Conservation (phyloP, 2,888 invertebrate species). For the Eupelmus urozonus region DNA sequence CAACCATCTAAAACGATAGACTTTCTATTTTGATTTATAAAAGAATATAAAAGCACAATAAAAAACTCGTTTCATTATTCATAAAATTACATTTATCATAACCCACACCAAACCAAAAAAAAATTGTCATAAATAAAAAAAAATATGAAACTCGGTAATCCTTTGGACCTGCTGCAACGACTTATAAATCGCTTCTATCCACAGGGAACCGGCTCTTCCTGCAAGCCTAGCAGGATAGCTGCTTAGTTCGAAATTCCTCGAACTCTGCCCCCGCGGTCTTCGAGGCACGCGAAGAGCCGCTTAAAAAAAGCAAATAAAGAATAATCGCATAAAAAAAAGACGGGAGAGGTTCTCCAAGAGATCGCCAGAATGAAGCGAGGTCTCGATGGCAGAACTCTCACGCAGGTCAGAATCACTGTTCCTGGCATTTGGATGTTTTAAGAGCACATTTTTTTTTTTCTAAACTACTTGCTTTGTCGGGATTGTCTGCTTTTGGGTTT, state of each 20-base stretch:
- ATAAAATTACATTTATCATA: too few species aligned
- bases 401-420: conserved; percentile 63
- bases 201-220: conserved; percentile 42
- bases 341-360: conserved; percentile 25
- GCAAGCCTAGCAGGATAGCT: conserved; percentile 41
- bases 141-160: too few species aligned
- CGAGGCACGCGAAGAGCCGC: conserved; percentile 1
- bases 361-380: conserved; percentile 66
- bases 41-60: too few species aligned
- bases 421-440: neutral
- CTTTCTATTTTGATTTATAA: too few species aligned
- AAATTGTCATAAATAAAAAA: too few species aligned
- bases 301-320: conserved; percentile 16
- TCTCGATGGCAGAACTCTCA: conserved; percentile 63
- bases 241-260: conserved; percentile 11
- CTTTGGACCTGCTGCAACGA: too few species aligned
- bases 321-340: neutral
- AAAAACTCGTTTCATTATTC: too few species aligned
- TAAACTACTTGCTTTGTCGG: neutral
- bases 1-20: too few species aligned
- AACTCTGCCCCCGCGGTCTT: too few species aligned
- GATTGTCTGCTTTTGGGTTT: conserved; percentile 9
- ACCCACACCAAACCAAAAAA: too few species aligned
- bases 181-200: conserved; percentile 27
- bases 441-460: neutral